Evolutionary conservation across 2,797 vertebrate genomes (phyloP).

Genomic region (Catharus ustulatus): DNA sequence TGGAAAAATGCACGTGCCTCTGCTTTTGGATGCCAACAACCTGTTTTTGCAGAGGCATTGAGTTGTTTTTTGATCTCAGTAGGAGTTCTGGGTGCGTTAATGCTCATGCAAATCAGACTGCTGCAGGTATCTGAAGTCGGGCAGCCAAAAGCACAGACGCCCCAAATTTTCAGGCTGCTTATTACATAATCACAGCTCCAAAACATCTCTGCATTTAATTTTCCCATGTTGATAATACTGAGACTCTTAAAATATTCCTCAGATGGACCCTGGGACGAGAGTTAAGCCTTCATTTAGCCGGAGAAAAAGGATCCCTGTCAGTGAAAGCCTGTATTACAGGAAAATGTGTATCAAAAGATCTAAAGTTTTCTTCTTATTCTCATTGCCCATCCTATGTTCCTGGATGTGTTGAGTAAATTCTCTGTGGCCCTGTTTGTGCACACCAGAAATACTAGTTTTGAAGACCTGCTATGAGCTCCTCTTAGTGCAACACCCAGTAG

Average conservation of each 20-base stretch:
- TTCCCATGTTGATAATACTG: constrained; percentile 3
- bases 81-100: constrained; percentile 54
- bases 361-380: neutral
- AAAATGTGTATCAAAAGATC: neutral
- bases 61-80: constrained; percentile 57
- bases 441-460: neutral
- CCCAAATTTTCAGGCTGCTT: constrained; percentile 46
- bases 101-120: constrained; percentile 55
- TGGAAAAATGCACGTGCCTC: neutral
- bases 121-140: constrained; percentile 14
- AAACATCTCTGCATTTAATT: neutral
- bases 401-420: neutral
- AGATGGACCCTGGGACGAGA: neutral
- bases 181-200: neutral
- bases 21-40: constrained; percentile 3
- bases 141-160: constrained; percentile 39
- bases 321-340: neutral
- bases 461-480: neutral
- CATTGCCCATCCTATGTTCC: neutral
- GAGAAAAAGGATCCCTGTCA: neutral
- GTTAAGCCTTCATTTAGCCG: neutral
- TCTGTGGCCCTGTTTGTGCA: neutral
- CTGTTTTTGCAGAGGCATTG: constrained; percentile 13
- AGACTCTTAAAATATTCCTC: neutral
- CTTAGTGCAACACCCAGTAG: neutral